Evolutionary conservation across 2,888 invertebrate species (phyloP), one percentile per base, ranked within the genome.

Genomic region (Drosophila bunnanda): DNA sequence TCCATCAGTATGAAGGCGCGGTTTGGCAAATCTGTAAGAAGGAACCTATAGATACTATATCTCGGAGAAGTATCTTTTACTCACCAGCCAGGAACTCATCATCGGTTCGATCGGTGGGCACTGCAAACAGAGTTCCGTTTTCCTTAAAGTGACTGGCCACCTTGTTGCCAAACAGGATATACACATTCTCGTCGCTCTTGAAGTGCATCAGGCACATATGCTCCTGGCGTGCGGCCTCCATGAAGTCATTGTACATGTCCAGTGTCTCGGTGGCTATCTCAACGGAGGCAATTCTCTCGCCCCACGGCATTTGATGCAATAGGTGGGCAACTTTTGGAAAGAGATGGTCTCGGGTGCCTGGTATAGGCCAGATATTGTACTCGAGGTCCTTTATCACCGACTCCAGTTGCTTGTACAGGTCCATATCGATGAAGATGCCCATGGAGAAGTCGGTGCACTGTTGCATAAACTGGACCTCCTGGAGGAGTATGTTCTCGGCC

Each of bases 291-390:
- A 91, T 91, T 48, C 90, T 87, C 46, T 91, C 91, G 28, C 90
- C 91, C 92, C 92, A 92, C 0, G 93, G 92, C 91, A 92, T 90
- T 74, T 93, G 92, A 59, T 92, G 91, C 28, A 92, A 71, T 20
- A 92, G 76, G 52, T 92, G 92, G 0, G 91, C 91, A 9, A 91
- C 91, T 46, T 91, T 92, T 3, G 92, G 91, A 53, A 92, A 91
- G 3, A 92, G 66, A 22, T 90, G 77, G 0, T 62, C 54, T 1
- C 90, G 89, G 0, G 89, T 78, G 1, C 91, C 81, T 2, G 92
- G 91, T 70, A 92, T 89, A 10, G 92, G 88, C 92, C 92, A 93
- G 9, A 93, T 91, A 78, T 92, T 91, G 64, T 91, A 92, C 50
- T 92, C 92, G 39, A 91, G 66, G 9, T 91, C 91, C n/a, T 83